Evolutionary conservation across 2,888 invertebrate genomes (phyloP), one percentile per base, ranked within the genome.

Genomic region (Malthinus flaveolus): DNA sequence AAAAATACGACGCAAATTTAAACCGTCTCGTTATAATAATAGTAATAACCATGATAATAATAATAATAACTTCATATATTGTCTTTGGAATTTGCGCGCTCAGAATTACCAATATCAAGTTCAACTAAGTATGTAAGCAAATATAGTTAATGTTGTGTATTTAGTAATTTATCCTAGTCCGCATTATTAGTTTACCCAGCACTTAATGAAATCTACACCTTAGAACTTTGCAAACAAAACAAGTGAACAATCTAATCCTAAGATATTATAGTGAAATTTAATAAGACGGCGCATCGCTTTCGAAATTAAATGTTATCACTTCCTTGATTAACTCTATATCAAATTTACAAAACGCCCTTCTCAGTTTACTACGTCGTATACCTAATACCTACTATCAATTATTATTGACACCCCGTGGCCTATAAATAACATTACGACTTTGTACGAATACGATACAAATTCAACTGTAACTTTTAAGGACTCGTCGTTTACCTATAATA

Each of bases 181-280:
- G 69, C 71, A 67, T 70, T 73, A 75, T 75, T 75, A 73, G 74
- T 74, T 75, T 74, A 71, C 72, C 70, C 69, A 71, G 73, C 73
- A 73, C 75, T 74, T 75, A 75, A 75, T 75, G 74, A 73, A 75
- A 75, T 75, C 74, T 74, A 75, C 74, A 74, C 74, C 72, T 73
- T 68, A 65, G 65, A 68, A 68, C 68, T 70, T 64, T 42, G 68
- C 65, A 68, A 70, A 70, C 71, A 71, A 68, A 71, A 68, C 66
- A 70, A 71, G 66, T 67, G 71, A 71, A 71, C 71, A 69, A 67
- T 68, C 65, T 71, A 71, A 71, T 70, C 66, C 60, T 59, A 64
- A 60, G 55, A 56, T 60, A 52, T 48, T 60, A 52, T 49, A 51
- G 32, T 59, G 45, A 44, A 59, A 59, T 49, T 59, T 59, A 59